A percentile compares a stretch with the other conserved stretches of the same genome.
These are phyloP conservation scores for Caenorhabditis sp. DNA, from an alignment of 2,888 invertebrate species.

Conservation along the genomic window DNA sequence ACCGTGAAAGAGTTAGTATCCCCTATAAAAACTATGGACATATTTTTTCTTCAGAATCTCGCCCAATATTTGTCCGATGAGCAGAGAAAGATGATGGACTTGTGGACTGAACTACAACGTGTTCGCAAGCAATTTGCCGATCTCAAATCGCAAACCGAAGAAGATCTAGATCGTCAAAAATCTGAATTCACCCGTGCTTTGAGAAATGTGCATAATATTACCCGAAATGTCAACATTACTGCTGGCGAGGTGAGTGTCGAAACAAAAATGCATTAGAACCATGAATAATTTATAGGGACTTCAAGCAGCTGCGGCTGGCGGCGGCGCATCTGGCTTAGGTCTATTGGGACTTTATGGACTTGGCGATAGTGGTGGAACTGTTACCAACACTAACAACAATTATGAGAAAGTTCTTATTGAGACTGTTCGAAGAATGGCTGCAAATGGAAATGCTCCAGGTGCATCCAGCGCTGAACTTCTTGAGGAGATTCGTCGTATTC, in stretches of 20 bases:
- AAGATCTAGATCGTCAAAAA: constrained; percentile 61
- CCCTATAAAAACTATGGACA: neutral
- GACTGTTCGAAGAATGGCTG: constrained; percentile 49
- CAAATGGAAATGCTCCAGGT: constrained; percentile 34
- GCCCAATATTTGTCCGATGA: constrained; percentile 69
- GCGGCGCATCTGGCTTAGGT: constrained; percentile 17
- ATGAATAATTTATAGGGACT: neutral
- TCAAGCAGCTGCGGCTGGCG: constrained; percentile 7
- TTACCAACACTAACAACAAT: constrained; percentile 52
- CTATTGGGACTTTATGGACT: constrained; percentile 22
- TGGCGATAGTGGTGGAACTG: constrained; percentile 38
- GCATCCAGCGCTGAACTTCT: constrained; percentile 46
- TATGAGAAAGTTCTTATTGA: constrained; percentile 60
- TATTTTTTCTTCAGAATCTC: constrained; percentile 57
- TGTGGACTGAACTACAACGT: constrained; percentile 69
- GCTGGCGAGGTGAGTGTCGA: constrained; percentile 20
- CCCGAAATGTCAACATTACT: constrained; percentile 24
- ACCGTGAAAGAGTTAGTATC: constrained; percentile 50
- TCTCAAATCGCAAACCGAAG: constrained; percentile 54
- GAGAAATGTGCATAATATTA: constrained; percentile 49
- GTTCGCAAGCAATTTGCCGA: constrained; percentile 68
- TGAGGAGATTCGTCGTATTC: constrained; percentile 50
- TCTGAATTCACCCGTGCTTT: constrained; percentile 62
- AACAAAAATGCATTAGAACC: neutral
- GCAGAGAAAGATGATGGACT: constrained; percentile 69